Evolutionary conservation across 2,113 vertebrate species (phyloP), one percentile per base, ranked within the genome.

Genomic region (Melanerpes aurifrons): DNA sequence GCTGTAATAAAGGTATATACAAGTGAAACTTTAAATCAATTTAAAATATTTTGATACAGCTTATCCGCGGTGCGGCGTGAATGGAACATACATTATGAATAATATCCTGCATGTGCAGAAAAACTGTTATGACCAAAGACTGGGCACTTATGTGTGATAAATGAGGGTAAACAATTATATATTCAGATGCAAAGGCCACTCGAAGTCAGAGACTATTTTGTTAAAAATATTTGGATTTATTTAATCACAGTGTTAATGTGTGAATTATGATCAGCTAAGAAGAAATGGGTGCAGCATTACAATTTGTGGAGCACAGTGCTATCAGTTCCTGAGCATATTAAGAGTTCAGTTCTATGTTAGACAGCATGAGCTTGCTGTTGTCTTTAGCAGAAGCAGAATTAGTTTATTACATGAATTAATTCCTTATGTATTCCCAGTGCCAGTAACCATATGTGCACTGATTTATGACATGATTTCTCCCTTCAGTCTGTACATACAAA

Each of bases 11-110:
- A 97, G 87, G 59, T 94, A 96, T 90, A 87, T 93, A 82, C 96
- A 97, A 89, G 28, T 74, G 59, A 95, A 96, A 96, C 77, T 97
- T 97, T 93, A 96, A 97, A 97, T 86, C 92, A 92, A 97, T 97
- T 97, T 97, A 95, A 96, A 96, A 96, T 77, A 97, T 97, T 96
- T 96, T 93, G 31, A 94, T 97, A 81, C 91, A 88, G 94, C 66
- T 93, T 97, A 85, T 94, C 97, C 96, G 91, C 90, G 86, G 84
- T 87, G 53, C 64, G 95, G 92, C 78, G 6, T 68, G 96, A 89
- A 92, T 93, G 91, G 94, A 97, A 95, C 62, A 96, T 92, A 97
- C 81, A 85, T 96, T 95, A 92, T 90, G 86, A 97, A 96, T 94
- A 97, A 96, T 96, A 95, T 84, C 75, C 57, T 90, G 63, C 31